These are phyloP conservation scores for Dione vanillae DNA, from an alignment of 2,888 invertebrate genomes.

Conservation along the genomic window DNA sequence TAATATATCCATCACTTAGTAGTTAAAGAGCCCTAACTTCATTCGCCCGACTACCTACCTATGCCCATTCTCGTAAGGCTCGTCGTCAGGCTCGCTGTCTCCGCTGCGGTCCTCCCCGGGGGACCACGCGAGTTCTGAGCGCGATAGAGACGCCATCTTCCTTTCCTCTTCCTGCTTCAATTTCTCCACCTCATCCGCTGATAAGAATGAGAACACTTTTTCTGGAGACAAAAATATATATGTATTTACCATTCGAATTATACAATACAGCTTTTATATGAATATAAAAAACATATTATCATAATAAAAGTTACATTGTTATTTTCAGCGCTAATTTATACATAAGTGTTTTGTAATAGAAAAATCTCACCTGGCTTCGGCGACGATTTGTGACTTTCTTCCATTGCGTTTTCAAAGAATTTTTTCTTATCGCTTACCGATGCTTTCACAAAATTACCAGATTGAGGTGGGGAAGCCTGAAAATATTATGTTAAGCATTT, in stretches of 20 bases:
- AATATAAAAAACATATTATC: too few species aligned
- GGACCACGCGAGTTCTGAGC: slow-evolving; percentile 85
- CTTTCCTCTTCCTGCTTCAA: slow-evolving; percentile 96
- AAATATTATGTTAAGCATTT: slow-evolving; percentile 44
- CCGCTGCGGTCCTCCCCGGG: slow-evolving; percentile 79
- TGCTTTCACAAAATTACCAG: slow-evolving; percentile 90
- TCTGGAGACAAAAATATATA: slow-evolving; percentile 85
- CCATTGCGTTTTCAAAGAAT: slow-evolving; percentile 98
- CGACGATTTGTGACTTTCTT: slow-evolving; percentile 93
- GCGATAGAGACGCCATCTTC: slow-evolving; percentile 91
- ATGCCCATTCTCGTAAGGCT: slow-evolving; percentile 78
- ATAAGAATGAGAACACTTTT: slow-evolving; percentile 96
- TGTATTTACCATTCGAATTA: too few species aligned
- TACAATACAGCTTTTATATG: too few species aligned
- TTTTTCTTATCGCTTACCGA: slow-evolving; percentile 96
- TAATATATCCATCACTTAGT: too few species aligned
- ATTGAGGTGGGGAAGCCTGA: slow-evolving; percentile 87
- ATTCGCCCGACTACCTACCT: too few species aligned
- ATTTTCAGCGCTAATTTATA: background rate
- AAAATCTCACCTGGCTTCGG: slow-evolving; percentile 89
- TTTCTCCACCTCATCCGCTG: slow-evolving; percentile 96
- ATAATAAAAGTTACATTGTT: too few species aligned
- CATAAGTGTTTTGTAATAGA: background rate
- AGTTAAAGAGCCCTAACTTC: too few species aligned
- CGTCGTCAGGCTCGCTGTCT: slow-evolving; percentile 81